Percentiles rank a stretch among this genome's conserved stretches.
These are phyloP conservation scores for Bostrychus sinensis DNA, from an alignment of 2,113 vertebrate genomes.

Conservation along the genomic window DNA sequence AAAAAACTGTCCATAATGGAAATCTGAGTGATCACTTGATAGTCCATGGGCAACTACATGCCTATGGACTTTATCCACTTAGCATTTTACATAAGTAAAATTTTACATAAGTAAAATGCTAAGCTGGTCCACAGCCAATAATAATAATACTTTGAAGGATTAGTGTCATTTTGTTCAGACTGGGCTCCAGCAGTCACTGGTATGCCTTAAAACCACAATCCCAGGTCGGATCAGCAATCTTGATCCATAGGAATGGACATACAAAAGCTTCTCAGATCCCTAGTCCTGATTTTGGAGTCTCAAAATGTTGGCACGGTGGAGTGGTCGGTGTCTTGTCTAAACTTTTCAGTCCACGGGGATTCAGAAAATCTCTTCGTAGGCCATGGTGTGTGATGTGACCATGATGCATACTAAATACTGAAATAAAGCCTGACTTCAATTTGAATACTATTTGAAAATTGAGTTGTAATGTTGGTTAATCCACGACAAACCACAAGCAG, in stretches of 20 bases:
- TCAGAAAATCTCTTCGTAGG: background rate
- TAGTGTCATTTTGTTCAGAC: slow-evolving; percentile 42
- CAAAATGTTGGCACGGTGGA: slow-evolving; percentile 29
- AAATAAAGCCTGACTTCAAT: too few relatives aligned
- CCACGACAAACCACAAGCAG: background rate
- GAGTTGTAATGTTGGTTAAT: background rate
- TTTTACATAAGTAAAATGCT: too few relatives aligned
- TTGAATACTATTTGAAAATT: too few relatives aligned
- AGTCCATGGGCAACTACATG: too few relatives aligned
- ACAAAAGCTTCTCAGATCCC: slow-evolving; percentile 40
- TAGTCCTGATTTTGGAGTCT: slow-evolving; percentile 26
- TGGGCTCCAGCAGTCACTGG: slow-evolving; percentile 46
- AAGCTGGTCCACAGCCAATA: background rate
- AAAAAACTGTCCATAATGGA: too few relatives aligned
- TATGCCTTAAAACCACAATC: slow-evolving; percentile 71
- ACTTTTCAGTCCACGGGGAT: background rate
- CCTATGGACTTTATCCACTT: too few relatives aligned
- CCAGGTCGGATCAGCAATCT: slow-evolving; percentile 57
- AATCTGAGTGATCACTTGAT: too few relatives aligned
- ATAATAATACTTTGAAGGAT: slow-evolving; percentile 18
- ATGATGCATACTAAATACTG: too few relatives aligned
- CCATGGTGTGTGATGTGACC: too few relatives aligned
- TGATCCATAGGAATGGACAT: slow-evolving; percentile 60
- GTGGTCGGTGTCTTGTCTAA: background rate
- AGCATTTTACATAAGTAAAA: too few relatives aligned